Evolutionary conservation across 2,888 invertebrate species (phyloP).

Genomic region (Volucella zonaria): DNA sequence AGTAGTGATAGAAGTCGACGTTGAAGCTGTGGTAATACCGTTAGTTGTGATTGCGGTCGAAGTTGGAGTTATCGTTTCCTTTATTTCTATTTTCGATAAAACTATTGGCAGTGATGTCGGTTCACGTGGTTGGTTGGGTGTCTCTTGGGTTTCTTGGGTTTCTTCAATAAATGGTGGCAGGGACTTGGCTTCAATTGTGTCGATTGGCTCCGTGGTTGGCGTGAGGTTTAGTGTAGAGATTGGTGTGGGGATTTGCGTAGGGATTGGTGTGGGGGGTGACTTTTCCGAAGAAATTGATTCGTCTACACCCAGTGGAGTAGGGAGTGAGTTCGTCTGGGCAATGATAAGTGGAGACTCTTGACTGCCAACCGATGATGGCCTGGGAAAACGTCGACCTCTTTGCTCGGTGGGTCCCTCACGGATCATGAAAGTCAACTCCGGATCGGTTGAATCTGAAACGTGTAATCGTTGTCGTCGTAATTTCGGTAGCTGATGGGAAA

Average conservation of each 20-base stretch:
- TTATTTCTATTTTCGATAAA: no score
- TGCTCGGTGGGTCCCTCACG: constrained; percentile 76
- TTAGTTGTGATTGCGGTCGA: constrained; percentile 51
- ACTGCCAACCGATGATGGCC: constrained; percentile 74
- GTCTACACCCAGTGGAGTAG: constrained; percentile 46
- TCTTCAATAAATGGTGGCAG: constrained; percentile 53
- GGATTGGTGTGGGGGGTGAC: constrained; percentile 4
- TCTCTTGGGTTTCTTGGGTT: constrained; percentile 43
- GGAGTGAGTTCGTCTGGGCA: constrained; percentile 57
- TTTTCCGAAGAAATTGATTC: constrained; percentile 8
- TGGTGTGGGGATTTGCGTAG: constrained; percentile 41
- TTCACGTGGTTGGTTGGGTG: constrained; percentile 29
- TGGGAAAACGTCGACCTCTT: constrained; percentile 79
- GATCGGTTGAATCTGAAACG: constrained; percentile 66
- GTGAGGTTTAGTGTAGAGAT: constrained; percentile 39
- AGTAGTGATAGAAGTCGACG: constrained; percentile 61
- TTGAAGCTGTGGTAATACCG: constrained; percentile 39
- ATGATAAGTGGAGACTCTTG: constrained; percentile 46
- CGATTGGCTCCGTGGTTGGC: constrained; percentile 1
- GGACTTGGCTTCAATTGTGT: constrained; percentile 39
- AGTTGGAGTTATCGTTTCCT: neutral
- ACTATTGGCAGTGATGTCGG: constrained; percentile 40
- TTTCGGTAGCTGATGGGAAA: constrained; percentile 62
- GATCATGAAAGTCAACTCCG: constrained; percentile 77
- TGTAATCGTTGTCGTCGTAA: constrained; percentile 66